Base-by-base conservation (phyloP, 2,888 invertebrate genomes). In the Orthosia gracilis region DNA sequence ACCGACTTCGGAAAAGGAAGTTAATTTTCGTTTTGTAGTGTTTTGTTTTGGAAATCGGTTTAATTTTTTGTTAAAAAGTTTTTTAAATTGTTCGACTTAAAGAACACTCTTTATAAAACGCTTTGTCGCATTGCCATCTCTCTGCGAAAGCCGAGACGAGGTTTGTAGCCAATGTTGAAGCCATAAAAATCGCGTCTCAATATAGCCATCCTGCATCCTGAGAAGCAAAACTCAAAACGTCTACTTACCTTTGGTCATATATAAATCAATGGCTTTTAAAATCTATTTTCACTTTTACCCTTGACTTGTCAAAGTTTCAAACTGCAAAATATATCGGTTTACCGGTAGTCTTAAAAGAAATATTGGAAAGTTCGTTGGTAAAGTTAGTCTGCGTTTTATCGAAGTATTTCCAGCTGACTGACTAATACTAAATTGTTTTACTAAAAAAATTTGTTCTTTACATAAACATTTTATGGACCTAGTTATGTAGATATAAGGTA, bases 291-390 rank as follows among this genome's bases (percentile, higher is more conserved):
- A 40, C 2, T 45, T 61, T 47, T 62, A 62, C 21, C 54, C 18
- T 55, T 11, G 26, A 13, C 45, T 69, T 57, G 23, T 66, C 26
- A 45, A 69, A 47, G 49, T 50, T 69, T 62, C 31, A 61, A 65
- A 76, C 66, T 18, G 13, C 45, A 47, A 50, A 50, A 62, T 31
- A 4, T 18, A 65, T 73, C 45, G 26, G 66, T 76, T 57, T 62
- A 18, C 52, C n/a, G 18, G 45, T 18, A 21, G 23, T 49, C 40
- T 52, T 50, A 54, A 45, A 50, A 31, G 9, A 63, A 73, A 67
- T 66, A 66, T 72, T 50, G 17, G 23, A 68, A 68, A 72, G 62
- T 63, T 21, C 9, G 9, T 61, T 4, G 59, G 54, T 23, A 11
- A 49, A 72, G 54, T 54, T 15, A 15, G 1, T 57, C 21, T n/a